These are phyloP conservation scores for Camponotus fellah DNA, from an alignment of 2,888 invertebrate genomes.

Conservation along the genomic window DNA sequence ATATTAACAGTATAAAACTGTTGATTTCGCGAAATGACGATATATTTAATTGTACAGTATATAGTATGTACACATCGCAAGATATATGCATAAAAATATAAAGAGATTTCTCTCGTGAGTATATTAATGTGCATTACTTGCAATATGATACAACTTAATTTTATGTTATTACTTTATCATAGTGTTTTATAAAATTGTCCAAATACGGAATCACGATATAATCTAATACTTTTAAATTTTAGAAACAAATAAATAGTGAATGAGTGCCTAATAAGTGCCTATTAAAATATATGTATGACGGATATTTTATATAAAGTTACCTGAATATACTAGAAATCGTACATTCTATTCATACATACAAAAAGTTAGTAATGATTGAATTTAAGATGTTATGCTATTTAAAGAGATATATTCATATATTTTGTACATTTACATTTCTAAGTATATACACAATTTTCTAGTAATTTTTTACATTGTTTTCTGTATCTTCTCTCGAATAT, in stretches of 20 bases:
- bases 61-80: neutral
- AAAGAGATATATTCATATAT: conserved; percentile 51
- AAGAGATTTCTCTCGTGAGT: neutral
- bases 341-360: conserved; percentile 14
- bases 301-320: conserved; percentile 45
- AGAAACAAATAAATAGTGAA: conserved; percentile 17
- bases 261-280: conserved; percentile 10
- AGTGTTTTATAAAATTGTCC: neutral
- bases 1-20: conserved; percentile 19
- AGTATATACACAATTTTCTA: conserved; percentile 25
- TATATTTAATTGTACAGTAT: conserved; percentile 11
- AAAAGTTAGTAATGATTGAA: conserved; percentile 10
- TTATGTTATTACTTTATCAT: conserved; percentile 7
- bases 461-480: neutral
- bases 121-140: conserved; percentile 11
- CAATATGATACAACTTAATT: conserved; percentile 26
- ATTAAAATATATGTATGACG: conserved; percentile 12
- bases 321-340: conserved; percentile 42
- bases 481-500: neutral
- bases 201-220: neutral
- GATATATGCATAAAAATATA: neutral
- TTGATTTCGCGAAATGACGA: conserved; percentile 1
- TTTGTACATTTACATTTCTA: conserved; percentile 41
- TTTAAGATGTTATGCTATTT: conserved; percentile 36
- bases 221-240: conserved; percentile 2